phyloP scores from a whole-genome alignment of 2,888 invertebrate species.

The Limnephilus auricula region DNA sequence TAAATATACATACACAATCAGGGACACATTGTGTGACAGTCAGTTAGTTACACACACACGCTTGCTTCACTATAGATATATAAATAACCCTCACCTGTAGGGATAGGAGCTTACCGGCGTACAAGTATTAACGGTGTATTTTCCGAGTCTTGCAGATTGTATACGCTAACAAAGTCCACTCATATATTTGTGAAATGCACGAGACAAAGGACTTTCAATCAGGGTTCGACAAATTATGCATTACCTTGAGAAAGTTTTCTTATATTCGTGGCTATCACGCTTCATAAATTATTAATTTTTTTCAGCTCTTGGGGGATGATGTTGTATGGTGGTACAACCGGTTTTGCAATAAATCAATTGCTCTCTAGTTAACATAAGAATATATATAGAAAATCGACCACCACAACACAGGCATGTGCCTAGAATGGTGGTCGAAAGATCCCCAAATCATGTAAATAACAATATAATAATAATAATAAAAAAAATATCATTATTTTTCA shows the following conservation, averaged over 20 bases:
- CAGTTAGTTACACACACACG: neutral
- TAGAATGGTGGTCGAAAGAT: too few species aligned
- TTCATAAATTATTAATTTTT: neutral
- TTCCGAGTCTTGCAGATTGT: neutral
- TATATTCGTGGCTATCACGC: neutral
- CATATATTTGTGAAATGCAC: neutral
- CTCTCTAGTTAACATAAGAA: neutral
- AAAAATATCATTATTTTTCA: neutral
- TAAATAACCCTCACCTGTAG: slow-evolving; percentile 2
- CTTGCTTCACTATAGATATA: neutral
- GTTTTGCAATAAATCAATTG: neutral
- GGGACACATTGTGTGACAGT: neutral
- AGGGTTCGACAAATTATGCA: neutral
- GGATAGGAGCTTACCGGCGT: neutral
- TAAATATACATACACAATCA: neutral
- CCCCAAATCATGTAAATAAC: too few species aligned
- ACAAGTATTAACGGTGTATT: too few species aligned
- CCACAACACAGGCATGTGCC: too few species aligned
- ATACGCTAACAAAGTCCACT: neutral
- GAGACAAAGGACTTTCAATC: neutral
- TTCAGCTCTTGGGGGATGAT: neutral
- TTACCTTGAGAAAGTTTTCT: neutral
- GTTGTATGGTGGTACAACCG: neutral
- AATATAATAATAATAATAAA: too few species aligned
- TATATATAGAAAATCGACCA: too few species aligned